These are phyloP conservation scores for Podotricha telesiphe DNA, from an alignment of 2,888 invertebrate species.

Conservation along the genomic window DNA sequence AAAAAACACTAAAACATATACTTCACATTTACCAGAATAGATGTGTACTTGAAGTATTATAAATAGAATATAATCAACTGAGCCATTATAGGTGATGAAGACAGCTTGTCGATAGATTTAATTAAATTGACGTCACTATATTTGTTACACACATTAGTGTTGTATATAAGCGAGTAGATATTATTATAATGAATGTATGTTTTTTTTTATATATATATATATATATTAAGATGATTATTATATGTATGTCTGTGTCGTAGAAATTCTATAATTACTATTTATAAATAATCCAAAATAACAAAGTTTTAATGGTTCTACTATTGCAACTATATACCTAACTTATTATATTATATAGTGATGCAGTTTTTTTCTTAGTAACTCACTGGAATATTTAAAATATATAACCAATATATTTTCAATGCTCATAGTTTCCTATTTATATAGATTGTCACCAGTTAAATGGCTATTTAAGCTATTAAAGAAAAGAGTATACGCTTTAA, in stretches of 20 bases:
- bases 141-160: conserved; percentile 33
- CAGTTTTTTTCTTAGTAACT: background rate
- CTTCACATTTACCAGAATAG: background rate
- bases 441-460: conserved; percentile 28
- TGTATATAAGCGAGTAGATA: conserved; percentile 40
- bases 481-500: conserved; percentile 42
- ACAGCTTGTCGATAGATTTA: conserved; percentile 39
- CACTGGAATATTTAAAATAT: background rate
- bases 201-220: conserved; percentile 32
- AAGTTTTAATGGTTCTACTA: background rate
- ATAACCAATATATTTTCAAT: background rate
- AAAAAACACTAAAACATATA: background rate
- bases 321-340: background rate
- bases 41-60: conserved; percentile 27
- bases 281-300: background rate
- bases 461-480: conserved; percentile 28
- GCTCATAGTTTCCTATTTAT: background rate
- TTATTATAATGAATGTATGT: conserved; percentile 33
- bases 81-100: conserved; percentile 41
- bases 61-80: conserved; percentile 28
- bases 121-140: conserved; percentile 38
- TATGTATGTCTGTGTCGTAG: conserved; percentile 4
- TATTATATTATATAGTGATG: background rate
- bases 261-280: conserved; percentile 18
- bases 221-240: conserved; percentile 11